Base-by-base conservation (phyloP, 2,113 vertebrate genomes). In the Girardinichthys multiradiatus region DNA sequence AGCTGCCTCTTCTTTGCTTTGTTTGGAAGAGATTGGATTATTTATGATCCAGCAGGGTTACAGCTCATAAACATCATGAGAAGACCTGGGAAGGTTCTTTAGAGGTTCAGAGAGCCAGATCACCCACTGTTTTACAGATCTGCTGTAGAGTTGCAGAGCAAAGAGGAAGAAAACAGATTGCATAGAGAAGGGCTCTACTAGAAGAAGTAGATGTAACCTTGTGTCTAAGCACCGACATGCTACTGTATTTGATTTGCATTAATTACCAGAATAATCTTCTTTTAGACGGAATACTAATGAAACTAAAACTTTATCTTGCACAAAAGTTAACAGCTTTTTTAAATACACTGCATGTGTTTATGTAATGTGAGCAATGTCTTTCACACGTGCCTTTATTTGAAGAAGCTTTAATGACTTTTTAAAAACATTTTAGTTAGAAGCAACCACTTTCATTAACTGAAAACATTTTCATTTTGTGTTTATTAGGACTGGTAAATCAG, bases 11-110 rank as follows among this genome's bases (percentile, higher is more conserved):
- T 60, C 72, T 78, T 75, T 87, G 78, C 70, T 80, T 88, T 87
- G 80, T 84, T 85, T 82, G 31, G 65, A 82, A 51, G 63, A 83
- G 77, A 90, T 68, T 88, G 79, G 85, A 83, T 89, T 85, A 87
- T 89, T 92, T 90, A 90, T 79, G 72, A 89, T 86, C 82, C 72
- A 68, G 85, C 64, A 65, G 62, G 77, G 81, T 85, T 82, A 83
- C 83, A 83, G 81, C 80, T 87, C 84, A 83, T 90, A 84, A 85
- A 90, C 71, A 79, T 89, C 81, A 90, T 80, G 83, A 83, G 80
- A 89, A 81, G 74, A 70, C 74, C 75, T 59, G 60, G 48, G 58
- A 78, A 64, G 65, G 67, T 27, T 77, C 72, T 87, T 85, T 69
- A 67, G 75, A 80, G 79, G 65, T 51, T 35, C 61, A 69, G 61